Base-by-base conservation (phyloP, 2,113 vertebrate genomes). In the Catharus bicknelli region DNA sequence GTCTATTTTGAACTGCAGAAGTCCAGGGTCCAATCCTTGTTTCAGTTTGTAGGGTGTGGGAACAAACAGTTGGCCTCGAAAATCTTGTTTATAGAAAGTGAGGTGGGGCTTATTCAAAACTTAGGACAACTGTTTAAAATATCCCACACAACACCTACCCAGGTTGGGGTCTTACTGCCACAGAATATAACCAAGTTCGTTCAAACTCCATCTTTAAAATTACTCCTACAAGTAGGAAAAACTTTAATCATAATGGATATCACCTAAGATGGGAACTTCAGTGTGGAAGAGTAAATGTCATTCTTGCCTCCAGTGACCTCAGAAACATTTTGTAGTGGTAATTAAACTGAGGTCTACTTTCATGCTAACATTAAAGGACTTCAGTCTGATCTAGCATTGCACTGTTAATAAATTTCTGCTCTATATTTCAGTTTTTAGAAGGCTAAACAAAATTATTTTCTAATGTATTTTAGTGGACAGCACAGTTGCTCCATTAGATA, bases 361-460 rank as follows among this genome's bases (percentile, higher is more conserved):
- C 34, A 63, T 18, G 36, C 7, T 48, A 43, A 78, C 27, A 14
- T 14, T 13, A 55, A 83, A 59, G 11, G 13, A 72, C 4, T 12
- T 77, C 17, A 42, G 25, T 64, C 26, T 70, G 20, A 83, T 34
- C 23, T 50, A 55, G 17, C 34, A 47, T 16, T 38, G 21, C 12
- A 66, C 23, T 48, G 21, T 45, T 38, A 63, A 29, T 51, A 22
- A 20, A 74, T 21, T 67, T 69, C 13, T 75, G 10, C 25, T 68
- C 27, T 53, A 4, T 61, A 93, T 55, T 79, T 62, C 72, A 47
- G 30, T 50, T 90, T 23, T 38, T 6, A 22, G 25, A 40, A 83
- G 21, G 43, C 14, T 85, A 82, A 73, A 88, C 50, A 14, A 80
- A 80, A 55, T 80, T 47, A 1, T 95, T 73, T 93, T 69, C 26